phyloP scores from a whole-genome alignment of 2,888 invertebrate genomes.

The Hylaea fasciaria region DNA sequence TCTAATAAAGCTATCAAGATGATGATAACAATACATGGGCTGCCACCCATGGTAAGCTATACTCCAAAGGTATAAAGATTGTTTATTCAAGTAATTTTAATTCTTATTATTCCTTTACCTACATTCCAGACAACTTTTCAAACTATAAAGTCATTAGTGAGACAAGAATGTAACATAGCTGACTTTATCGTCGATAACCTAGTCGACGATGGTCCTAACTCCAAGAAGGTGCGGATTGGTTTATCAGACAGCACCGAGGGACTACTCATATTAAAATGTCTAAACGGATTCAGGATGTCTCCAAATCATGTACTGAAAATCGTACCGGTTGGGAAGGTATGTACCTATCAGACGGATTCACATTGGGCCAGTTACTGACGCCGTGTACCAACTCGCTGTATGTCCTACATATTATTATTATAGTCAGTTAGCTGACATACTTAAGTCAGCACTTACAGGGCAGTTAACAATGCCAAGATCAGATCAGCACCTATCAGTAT shows the following conservation, averaged over 20 bases:
- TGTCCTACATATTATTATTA: no score
- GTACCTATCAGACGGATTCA: no score
- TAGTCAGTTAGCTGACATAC: no score
- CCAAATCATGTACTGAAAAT: slow-evolving; percentile 61
- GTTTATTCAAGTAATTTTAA: neutral
- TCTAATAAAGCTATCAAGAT: slow-evolving; percentile 55
- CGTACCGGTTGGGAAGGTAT: slow-evolving; percentile 60
- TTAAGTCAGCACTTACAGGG: no score
- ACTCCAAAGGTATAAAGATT: neutral
- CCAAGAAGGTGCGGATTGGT: slow-evolving; percentile 71
- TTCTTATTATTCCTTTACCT: slow-evolving; percentile 1
- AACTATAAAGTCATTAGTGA: slow-evolving; percentile 67
- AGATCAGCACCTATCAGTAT: no score
- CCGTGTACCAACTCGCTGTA: no score
- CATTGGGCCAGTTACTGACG: no score
- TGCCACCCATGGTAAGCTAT: slow-evolving; percentile 63
- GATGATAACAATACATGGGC: slow-evolving; percentile 74
- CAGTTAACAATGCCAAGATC: no score
- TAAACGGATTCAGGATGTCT: slow-evolving; percentile 65
- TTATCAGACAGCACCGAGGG: slow-evolving; percentile 68
- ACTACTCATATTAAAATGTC: slow-evolving; percentile 61
- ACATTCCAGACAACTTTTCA: slow-evolving; percentile 68
- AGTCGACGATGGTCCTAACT: slow-evolving; percentile 55
- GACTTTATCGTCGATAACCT: slow-evolving; percentile 74
- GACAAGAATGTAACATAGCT: slow-evolving; percentile 64